A percentile compares a stretch with the other conserved stretches of the same genome.
Evolutionary conservation across 2,797 vertebrate species (phyloP).

Genomic region (Macrochelys suwanniensis): DNA sequence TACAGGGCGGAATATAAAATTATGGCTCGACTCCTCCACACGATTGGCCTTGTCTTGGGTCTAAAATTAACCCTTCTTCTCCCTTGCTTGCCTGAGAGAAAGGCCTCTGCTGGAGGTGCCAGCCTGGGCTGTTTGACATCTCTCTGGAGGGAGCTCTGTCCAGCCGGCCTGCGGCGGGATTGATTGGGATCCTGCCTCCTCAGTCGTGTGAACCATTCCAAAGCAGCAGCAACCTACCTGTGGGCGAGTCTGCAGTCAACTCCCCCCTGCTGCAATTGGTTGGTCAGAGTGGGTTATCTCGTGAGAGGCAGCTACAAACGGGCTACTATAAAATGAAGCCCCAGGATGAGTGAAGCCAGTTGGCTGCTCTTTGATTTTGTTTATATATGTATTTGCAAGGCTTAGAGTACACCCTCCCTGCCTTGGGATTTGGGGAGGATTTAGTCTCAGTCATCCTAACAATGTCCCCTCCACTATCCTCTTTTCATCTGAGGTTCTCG

Average conservation of each 20-base stretch:
- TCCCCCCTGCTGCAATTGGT: too few species aligned
- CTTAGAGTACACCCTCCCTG: neutral
- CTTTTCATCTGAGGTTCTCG: neutral
- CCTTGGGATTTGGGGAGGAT: neutral
- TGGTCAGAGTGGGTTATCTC: neutral
- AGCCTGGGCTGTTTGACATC: neutral
- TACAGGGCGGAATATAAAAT: slow-evolving; percentile 88
- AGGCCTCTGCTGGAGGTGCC: neutral
- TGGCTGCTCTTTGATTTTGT: neutral
- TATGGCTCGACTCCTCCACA: slow-evolving; percentile 81
- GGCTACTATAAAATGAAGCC: too few species aligned
- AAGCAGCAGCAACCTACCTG: neutral
- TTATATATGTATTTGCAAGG: neutral
- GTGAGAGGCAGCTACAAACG: too few species aligned
- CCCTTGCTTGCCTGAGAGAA: neutral
- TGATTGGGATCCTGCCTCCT: neutral
- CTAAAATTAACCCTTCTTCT: slow-evolving; percentile 69
- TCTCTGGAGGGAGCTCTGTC: neutral
- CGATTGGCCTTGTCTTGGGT: slow-evolving; percentile 71
- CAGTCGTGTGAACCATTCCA: neutral
- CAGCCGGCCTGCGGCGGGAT: neutral
- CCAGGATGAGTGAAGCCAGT: neutral
- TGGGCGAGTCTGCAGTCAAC: too few species aligned
- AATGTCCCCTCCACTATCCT: neutral
- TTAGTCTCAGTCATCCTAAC: neutral